Percentiles rank a stretch among this genome's conserved stretches.
Evolutionary conservation across 2,797 vertebrate genomes (phyloP).

Genomic region (Setipinna tenuifilis): DNA sequence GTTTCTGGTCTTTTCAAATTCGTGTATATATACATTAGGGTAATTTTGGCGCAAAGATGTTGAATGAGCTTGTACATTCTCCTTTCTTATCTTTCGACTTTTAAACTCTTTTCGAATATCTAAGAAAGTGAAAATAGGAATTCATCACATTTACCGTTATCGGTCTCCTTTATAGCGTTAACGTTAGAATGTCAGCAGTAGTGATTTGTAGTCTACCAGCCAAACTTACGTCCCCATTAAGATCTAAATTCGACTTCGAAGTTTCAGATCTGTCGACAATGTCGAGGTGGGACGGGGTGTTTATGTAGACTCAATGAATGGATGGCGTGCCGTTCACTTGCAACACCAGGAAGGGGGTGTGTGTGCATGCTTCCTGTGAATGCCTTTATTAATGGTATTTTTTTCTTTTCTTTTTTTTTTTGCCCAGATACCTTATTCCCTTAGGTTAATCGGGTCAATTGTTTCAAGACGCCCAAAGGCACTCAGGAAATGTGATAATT

Average conservation of each 20-base stretch:
- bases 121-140: neutral
- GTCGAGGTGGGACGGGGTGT: neutral
- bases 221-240: too few species aligned
- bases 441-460: too few species aligned
- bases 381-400: constrained; percentile 8
- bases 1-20: too few species aligned
- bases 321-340: neutral
- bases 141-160: neutral
- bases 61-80: neutral
- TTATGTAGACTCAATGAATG: neutral
- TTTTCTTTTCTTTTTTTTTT: neutral
- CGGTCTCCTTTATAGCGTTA: neutral
- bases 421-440: neutral
- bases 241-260: too few species aligned
- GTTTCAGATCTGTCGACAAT: too few species aligned
- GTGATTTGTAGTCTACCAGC: too few species aligned
- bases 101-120: neutral
- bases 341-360: constrained; percentile 50
- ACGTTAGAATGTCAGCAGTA: too few species aligned
- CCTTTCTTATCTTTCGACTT: neutral
- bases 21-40: too few species aligned
- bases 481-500: neutral
- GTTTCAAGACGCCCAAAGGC: neutral
- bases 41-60: neutral
- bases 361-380: constrained; percentile 15